Percentiles rank a stretch among this genome's conserved stretches.
phyloP scores from a whole-genome alignment of 2,797 vertebrate species.

The Leptodactylus fallax region DNA sequence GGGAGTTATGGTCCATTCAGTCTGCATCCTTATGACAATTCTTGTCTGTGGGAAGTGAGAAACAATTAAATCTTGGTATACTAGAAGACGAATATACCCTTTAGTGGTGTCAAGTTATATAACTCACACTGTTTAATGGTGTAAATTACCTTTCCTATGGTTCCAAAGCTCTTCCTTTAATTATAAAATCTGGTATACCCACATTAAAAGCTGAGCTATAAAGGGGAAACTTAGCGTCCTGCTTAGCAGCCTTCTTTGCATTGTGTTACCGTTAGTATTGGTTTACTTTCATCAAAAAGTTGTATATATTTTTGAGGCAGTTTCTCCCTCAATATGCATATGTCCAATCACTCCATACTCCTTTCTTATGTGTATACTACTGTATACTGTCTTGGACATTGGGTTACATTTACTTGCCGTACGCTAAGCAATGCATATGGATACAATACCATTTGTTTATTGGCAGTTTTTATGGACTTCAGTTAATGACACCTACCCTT shows the following conservation, averaged over 20 bases:
- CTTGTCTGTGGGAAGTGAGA: slow-evolving; percentile 33
- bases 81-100: slow-evolving; percentile 54
- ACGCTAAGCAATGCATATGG: no score
- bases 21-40: slow-evolving; percentile 41
- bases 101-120: slow-evolving; percentile 48
- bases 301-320: not conserved
- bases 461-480: no score
- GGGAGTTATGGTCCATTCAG: slow-evolving; percentile 16
- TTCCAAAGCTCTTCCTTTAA: slow-evolving; percentile 31
- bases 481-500: no score
- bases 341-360: no score
- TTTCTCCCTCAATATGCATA: not conserved
- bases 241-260: not conserved
- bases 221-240: not conserved
- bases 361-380: no score
- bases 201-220: slow-evolving; percentile 23
- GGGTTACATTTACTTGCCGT: no score
- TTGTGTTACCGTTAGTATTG: not conserved
- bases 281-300: not conserved
- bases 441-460: no score
- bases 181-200: slow-evolving; percentile 48
- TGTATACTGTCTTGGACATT: no score
- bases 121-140: slow-evolving; percentile 55
- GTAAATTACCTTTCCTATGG: slow-evolving; percentile 51
- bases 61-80: slow-evolving; percentile 47